Conservation (phyloP, 1,140 invertebrate genomes). For the Epicauta chinensis region DNA sequence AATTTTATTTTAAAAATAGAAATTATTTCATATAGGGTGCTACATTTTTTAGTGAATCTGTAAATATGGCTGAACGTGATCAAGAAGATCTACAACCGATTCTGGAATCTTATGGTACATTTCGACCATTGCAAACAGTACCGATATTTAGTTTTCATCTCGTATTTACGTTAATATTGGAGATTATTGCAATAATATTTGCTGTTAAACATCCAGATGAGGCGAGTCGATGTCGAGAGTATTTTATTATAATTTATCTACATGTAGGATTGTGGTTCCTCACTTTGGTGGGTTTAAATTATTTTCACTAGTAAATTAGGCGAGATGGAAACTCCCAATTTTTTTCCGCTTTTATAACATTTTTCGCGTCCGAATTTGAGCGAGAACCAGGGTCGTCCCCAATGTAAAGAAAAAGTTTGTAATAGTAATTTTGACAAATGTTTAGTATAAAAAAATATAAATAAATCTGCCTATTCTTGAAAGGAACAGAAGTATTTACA, state of each 20-base stretch:
- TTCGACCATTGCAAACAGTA: constrained; percentile 48
- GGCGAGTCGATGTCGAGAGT: constrained; percentile 53
- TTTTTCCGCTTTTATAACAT: too few species aligned
- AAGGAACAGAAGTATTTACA: too few species aligned
- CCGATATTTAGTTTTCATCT: constrained; percentile 43
- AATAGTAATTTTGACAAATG: too few species aligned
- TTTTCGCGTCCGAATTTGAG: too few species aligned
- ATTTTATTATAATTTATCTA: constrained; percentile 59
- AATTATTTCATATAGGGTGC: constrained; percentile 43
- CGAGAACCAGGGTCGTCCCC: too few species aligned
- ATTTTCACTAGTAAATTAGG: neutral
- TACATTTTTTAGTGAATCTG: constrained; percentile 49
- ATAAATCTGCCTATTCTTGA: too few species aligned
- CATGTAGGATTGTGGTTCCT: constrained; percentile 57
- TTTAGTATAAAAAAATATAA: too few species aligned
- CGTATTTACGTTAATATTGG: constrained; percentile 48
- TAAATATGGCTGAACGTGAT: constrained; percentile 52
- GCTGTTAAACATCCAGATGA: constrained; percentile 49
- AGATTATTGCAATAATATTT: constrained; percentile 53
- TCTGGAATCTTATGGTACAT: constrained; percentile 45
- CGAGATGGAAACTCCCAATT: too few species aligned
- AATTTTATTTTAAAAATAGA: constrained; percentile 10
- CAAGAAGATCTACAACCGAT: constrained; percentile 48
- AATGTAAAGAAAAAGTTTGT: too few species aligned
- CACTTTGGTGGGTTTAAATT: constrained; percentile 45